Evolutionary conservation across 2,888 invertebrate species (phyloP).

Genomic region (Deroplatys truncata): DNA sequence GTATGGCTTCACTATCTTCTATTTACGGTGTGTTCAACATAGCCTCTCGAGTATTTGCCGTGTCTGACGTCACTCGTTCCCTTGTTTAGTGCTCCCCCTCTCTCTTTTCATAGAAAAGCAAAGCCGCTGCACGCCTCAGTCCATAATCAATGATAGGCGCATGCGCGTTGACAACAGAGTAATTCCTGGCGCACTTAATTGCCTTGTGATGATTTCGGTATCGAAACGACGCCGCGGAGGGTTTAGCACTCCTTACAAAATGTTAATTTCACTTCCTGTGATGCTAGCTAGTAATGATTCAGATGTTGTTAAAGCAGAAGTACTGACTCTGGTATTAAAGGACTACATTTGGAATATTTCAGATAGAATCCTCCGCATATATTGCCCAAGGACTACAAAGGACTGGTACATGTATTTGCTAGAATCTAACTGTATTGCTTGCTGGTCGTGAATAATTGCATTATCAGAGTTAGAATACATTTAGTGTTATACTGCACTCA

Average conservation of each 20-base stretch:
- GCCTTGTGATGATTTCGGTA: neutral
- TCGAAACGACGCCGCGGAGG: neutral
- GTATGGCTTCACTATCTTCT: neutral
- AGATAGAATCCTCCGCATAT: no score
- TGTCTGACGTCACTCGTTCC: neutral
- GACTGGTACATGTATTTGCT: no score
- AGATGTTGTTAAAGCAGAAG: neutral
- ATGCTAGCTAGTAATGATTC: neutral
- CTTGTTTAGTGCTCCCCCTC: neutral
- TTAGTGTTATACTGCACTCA: no score
- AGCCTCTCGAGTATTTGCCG: neutral
- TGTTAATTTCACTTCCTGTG: neutral
- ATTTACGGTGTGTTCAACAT: neutral
- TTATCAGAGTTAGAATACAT: no score
- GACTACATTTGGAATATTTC: neutral
- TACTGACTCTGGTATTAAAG: neutral
- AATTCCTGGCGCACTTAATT: neutral
- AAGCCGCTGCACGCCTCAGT: neutral
- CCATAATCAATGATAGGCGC: neutral
- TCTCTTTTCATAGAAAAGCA: neutral
- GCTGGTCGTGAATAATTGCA: no score
- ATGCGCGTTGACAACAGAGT: neutral
- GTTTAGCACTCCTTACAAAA: neutral
- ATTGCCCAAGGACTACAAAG: no score
- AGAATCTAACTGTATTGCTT: no score